A percentile compares a stretch with the other conserved stretches of the same genome.
Conservation (phyloP, 2,888 invertebrate species). For the Lasioglossum pauxillum region DNA sequence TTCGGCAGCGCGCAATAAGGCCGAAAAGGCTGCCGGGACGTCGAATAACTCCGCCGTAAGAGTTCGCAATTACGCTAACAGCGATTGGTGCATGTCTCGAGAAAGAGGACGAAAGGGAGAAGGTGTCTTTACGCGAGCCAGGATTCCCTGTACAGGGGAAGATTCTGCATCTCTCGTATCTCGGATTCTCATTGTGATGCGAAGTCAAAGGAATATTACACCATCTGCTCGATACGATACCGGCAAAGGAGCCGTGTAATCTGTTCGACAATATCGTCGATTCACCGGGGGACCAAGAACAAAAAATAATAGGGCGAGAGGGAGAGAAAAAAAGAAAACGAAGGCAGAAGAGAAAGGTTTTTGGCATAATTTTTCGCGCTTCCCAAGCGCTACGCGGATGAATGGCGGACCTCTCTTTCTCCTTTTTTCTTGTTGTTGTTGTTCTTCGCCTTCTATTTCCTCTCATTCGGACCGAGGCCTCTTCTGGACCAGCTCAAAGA, state of each 20-base stretch:
- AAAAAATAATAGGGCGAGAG: neutral
- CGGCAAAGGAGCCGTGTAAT: slow-evolving; percentile 34
- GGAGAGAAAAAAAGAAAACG: neutral
- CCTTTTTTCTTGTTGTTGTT: slow-evolving; percentile 13
- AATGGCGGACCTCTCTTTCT: slow-evolving; percentile 33
- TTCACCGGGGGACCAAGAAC: slow-evolving; percentile 10
- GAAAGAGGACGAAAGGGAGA: neutral
- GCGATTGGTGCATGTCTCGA: neutral
- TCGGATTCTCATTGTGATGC: slow-evolving; percentile 32
- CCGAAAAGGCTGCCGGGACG: neutral
- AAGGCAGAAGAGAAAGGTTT: slow-evolving; percentile 27
- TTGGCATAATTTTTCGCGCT: slow-evolving; percentile 58
- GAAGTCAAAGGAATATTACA: slow-evolving; percentile 49
- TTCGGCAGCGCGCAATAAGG: neutral
- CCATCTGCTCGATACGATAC: slow-evolving; percentile 41
- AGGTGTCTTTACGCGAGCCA: slow-evolving; percentile 35
- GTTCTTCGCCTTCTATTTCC: slow-evolving; percentile 34
- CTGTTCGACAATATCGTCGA: slow-evolving; percentile 46
- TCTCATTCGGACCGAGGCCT: slow-evolving; percentile 36
- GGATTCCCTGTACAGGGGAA: slow-evolving; percentile 21
- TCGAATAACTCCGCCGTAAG: neutral
- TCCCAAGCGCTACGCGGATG: slow-evolving; percentile 51
- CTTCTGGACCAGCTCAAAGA: slow-evolving; percentile 47
- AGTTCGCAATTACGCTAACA: neutral
- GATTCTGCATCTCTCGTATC: slow-evolving; percentile 15